A percentile compares a stretch with the other conserved stretches of the same genome.
Evolutionary conservation across 2,888 invertebrate genomes (phyloP).

Genomic region (Fragum whitleyi): DNA sequence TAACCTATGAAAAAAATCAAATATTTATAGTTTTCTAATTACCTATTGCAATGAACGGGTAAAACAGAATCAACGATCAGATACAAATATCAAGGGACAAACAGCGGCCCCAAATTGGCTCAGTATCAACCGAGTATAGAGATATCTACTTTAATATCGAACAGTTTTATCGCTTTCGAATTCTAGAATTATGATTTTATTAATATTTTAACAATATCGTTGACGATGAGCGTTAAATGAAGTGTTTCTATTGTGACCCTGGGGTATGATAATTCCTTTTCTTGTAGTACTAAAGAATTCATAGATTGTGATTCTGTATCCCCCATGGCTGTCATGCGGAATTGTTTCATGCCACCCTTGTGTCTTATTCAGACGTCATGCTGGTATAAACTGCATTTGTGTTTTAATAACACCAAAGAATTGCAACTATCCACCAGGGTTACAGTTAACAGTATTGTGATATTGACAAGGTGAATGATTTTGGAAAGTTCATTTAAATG

Average conservation of each 20-base stretch:
- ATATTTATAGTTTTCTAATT: slow-evolving; percentile 3
- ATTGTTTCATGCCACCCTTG: background rate
- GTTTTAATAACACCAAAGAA: background rate
- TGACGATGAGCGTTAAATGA: slow-evolving; percentile 11
- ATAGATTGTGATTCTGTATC: slow-evolving; percentile 21
- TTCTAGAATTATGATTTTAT: slow-evolving; percentile 14
- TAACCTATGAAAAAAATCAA: background rate
- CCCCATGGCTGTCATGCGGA: background rate
- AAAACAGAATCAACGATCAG: slow-evolving; percentile 4
- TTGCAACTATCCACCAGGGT: background rate
- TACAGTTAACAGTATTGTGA: too few species aligned
- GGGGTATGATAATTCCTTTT: slow-evolving; percentile 18
- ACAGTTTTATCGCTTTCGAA: slow-evolving; percentile 14
- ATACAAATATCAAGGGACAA: slow-evolving; percentile 3
- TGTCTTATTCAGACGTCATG: background rate
- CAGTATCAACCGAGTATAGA: background rate
- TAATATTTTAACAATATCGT: slow-evolving; percentile 7
- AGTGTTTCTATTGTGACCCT: background rate
- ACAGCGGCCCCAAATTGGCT: background rate
- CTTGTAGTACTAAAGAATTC: slow-evolving; percentile 27
- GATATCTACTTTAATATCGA: slow-evolving; percentile 19
- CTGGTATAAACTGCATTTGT: background rate
- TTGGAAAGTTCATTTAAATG: too few species aligned
- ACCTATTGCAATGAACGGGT: background rate
- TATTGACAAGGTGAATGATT: too few species aligned